Conservation (phyloP, 2,113 vertebrate species). For the Actinemys pallida region DNA sequence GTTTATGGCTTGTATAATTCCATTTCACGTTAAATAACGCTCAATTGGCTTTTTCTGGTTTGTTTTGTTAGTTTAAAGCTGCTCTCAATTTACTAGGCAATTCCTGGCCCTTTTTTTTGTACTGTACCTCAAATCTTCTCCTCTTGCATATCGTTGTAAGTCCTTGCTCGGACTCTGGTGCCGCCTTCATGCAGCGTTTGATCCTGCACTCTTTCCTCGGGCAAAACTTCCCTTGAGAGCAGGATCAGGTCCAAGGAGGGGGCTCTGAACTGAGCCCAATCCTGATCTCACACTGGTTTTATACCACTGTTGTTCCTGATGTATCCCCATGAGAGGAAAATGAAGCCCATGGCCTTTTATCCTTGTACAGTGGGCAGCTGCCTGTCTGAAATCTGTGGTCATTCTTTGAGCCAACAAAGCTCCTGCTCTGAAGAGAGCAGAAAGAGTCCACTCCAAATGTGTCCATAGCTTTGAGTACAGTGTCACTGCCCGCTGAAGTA, state of each 20-base stretch:
- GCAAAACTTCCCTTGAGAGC: neutral
- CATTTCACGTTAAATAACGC: neutral
- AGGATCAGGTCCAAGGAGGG: too few species aligned
- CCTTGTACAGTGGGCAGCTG: neutral
- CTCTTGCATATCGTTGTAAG: too few species aligned
- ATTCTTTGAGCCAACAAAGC: accelerated
- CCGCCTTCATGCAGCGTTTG: neutral
- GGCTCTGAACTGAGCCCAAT: neutral
- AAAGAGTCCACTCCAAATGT: accelerated
- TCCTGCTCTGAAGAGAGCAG: neutral
- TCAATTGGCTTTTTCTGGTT: neutral
- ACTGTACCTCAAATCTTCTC: neutral
- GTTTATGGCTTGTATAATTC: neutral
- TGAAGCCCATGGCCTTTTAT: neutral
- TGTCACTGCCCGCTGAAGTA: accelerated
- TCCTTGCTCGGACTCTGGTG: neutral
- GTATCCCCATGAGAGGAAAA: accelerated
- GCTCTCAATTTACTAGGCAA: neutral
- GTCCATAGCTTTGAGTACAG: neutral
- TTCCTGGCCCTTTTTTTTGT: neutral
- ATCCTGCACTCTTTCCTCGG: neutral
- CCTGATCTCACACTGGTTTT: neutral
- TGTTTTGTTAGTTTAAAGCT: neutral
- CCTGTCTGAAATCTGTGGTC: neutral
- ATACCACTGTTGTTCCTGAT: neutral